Conservation (phyloP, 2,113 vertebrate species). For the Condylura cristata region DNA sequence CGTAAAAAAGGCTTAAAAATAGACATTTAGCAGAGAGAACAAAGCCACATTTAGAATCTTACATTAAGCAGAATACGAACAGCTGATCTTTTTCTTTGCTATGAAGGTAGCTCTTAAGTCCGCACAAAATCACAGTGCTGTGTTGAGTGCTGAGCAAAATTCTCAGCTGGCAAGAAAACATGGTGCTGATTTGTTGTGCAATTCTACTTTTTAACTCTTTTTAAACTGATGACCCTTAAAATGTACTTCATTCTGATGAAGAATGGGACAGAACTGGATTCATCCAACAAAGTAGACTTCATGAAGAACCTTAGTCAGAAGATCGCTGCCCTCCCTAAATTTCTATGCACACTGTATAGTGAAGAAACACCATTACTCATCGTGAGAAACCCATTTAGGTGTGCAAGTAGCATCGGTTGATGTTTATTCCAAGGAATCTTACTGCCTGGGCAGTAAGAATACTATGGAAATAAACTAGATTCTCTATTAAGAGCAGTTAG, state of each 20-base stretch:
- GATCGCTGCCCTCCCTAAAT: neutral
- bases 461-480: neutral
- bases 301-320: neutral
- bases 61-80: neutral
- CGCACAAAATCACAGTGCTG: neutral
- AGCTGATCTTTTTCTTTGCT: neutral
- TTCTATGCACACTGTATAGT: neutral
- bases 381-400: neutral
- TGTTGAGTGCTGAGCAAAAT: neutral
- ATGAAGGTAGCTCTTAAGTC: neutral
- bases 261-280: neutral
- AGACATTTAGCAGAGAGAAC: neutral
- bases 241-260: neutral
- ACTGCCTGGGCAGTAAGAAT: neutral
- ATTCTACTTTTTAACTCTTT: neutral
- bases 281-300: neutral
- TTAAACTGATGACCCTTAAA: neutral
- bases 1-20: neutral
- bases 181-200: neutral
- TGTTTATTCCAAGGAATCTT: conserved; percentile 50
- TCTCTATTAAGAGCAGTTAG: neutral
- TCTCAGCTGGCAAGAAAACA: neutral
- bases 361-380: neutral
- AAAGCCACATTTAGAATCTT: neutral
- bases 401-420: neutral